Evolutionary conservation across 2,113 vertebrate genomes (phyloP).

Genomic region (Sorex fumeus): DNA sequence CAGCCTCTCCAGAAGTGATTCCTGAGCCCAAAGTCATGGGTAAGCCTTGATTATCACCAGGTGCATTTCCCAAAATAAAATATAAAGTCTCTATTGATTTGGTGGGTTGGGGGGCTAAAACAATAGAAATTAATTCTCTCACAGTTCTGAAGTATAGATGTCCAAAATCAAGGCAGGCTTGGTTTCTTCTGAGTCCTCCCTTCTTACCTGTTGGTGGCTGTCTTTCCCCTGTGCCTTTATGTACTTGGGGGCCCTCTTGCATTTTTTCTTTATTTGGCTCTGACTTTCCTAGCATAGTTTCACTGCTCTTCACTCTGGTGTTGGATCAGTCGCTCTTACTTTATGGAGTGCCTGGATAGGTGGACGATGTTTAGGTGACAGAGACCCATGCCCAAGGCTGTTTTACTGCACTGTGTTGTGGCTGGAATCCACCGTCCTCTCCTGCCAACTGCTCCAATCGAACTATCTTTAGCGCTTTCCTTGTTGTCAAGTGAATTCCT

Average conservation of each 20-base stretch:
- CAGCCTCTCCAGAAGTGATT: too few relatives aligned
- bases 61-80: too few relatives aligned
- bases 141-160: background rate
- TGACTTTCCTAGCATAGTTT: background rate
- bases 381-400: background rate
- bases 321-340: background rate
- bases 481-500: too few relatives aligned
- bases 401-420: background rate
- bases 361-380: background rate
- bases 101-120: background rate
- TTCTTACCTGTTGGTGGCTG: background rate
- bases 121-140: conserved; percentile 16
- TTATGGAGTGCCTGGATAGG: background rate
- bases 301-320: background rate
- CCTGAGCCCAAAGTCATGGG: too few relatives aligned
- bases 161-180: background rate
- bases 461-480: too few relatives aligned
- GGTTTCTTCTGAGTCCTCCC: background rate
- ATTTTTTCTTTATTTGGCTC: conserved; percentile 31
- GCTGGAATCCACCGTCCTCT: too few relatives aligned
- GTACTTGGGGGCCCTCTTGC: background rate
- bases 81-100: background rate
- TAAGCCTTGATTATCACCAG: too few relatives aligned
- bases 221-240: background rate
- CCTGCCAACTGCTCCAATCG: too few relatives aligned